A percentile compares a stretch with the other conserved stretches of the same genome.
These are phyloP conservation scores for Oryzias curvinotus DNA, from an alignment of 2,113 vertebrate species.

Conservation along the genomic window DNA sequence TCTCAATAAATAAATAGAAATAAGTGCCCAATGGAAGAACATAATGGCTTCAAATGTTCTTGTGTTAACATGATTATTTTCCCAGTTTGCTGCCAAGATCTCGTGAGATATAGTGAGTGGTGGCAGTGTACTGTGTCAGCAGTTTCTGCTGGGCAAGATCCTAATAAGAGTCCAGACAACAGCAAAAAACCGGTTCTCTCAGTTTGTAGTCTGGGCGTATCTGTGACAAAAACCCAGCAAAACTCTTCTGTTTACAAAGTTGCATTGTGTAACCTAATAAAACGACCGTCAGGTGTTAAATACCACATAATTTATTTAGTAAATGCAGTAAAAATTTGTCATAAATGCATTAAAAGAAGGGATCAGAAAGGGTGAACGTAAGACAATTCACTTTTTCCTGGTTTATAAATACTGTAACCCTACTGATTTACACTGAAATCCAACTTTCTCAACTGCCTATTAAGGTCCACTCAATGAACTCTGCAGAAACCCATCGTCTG, in stretches of 20 bases:
- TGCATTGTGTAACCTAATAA: conserved; percentile 10
- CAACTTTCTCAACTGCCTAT: too few relatives aligned
- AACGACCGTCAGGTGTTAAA: too few relatives aligned
- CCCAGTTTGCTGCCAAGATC: not conserved
- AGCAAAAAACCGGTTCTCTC: conserved; percentile 53
- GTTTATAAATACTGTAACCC: too few relatives aligned
- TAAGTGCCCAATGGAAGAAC: not conserved
- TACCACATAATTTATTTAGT: too few relatives aligned
- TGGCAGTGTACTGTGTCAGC: not conserved
- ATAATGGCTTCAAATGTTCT: not conserved
- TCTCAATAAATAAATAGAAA: too few relatives aligned
- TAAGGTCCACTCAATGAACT: too few relatives aligned
- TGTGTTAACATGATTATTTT: not conserved
- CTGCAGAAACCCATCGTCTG: too few relatives aligned
- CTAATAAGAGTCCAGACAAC: conserved; percentile 24
- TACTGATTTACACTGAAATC: too few relatives aligned
- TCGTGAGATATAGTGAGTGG: not conserved
- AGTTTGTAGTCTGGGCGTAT: conserved; percentile 45
- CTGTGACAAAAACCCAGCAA: conserved; percentile 32
- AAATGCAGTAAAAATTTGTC: too few relatives aligned
- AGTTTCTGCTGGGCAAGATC: conserved; percentile 30
- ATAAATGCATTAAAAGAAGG: too few relatives aligned
- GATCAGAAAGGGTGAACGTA: too few relatives aligned
- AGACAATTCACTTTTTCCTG: too few relatives aligned
- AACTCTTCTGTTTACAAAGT: conserved; percentile 40